Percentiles rank a stretch among this genome's conserved stretches.
Conservation (phyloP, 2,797 vertebrate genomes). For the Chiloscyllium punctatum region DNA sequence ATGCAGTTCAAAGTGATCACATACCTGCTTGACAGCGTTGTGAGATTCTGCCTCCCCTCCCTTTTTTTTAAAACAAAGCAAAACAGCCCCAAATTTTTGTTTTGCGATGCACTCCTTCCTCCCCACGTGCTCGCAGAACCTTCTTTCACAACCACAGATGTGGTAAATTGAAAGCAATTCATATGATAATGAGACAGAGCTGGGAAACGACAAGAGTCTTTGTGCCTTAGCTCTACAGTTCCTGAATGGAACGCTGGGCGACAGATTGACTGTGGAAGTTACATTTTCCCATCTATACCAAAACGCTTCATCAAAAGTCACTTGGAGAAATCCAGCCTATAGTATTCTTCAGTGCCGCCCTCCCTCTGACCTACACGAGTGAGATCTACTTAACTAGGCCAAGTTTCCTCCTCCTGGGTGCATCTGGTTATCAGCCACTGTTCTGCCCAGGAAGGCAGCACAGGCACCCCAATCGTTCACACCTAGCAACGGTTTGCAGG, state of each 20-base stretch:
- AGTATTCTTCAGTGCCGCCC: not conserved
- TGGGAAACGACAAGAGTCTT: not conserved
- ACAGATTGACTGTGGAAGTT: not conserved
- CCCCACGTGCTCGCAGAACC: not conserved
- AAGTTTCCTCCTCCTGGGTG: not conserved
- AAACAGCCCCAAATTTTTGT: not conserved
- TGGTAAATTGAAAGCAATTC: slow-evolving; percentile 31
- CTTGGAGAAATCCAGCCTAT: not conserved
- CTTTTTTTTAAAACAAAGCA: not conserved
- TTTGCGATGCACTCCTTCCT: not conserved
- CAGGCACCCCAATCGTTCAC: not conserved
- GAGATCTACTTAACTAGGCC: not conserved
- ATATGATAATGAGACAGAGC: slow-evolving; percentile 31
- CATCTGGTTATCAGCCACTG: no score
- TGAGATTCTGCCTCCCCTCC: not conserved
- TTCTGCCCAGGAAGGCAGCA: not conserved
- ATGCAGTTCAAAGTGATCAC: not conserved
- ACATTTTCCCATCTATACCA: not conserved
- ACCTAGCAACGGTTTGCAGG: not conserved
- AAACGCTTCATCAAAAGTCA: not conserved
- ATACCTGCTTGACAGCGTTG: not conserved
- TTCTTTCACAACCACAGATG: not conserved
- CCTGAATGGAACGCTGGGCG: not conserved
- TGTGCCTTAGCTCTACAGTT: not conserved
- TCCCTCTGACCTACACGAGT: not conserved